Evolutionary conservation across 2,113 vertebrate genomes (phyloP).

Genomic region (Malurus cyaneus): DNA sequence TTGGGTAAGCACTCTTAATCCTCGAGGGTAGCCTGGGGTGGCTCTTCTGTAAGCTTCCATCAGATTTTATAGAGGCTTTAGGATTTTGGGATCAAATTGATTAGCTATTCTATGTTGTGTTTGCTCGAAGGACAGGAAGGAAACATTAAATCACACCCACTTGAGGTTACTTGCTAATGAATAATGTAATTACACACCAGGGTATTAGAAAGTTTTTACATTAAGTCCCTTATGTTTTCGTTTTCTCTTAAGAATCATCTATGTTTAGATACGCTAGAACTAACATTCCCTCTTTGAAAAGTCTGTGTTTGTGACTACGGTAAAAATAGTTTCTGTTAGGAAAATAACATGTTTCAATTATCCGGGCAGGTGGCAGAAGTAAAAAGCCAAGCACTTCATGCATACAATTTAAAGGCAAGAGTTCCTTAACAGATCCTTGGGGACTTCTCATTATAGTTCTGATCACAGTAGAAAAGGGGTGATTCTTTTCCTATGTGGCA

Average conservation of each 20-base stretch:
- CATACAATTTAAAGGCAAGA: neutral
- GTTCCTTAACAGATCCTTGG: neutral
- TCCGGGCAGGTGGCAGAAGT: neutral
- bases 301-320: neutral
- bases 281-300: neutral
- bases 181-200: slow-evolving; percentile 10
- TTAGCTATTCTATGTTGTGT: neutral
- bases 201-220: slow-evolving; percentile 13
- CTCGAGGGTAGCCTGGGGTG: neutral
- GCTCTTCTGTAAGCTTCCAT: neutral
- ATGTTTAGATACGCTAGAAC: neutral
- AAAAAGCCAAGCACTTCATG: neutral
- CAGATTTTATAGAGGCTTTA: neutral
- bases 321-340: neutral
- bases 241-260: slow-evolving; percentile 2
- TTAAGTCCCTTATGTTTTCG: slow-evolving; percentile 11
- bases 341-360: neutral
- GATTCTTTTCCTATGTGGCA: neutral
- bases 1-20: neutral
- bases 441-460: neutral
- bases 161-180: slow-evolving; percentile 42
- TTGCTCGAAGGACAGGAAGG: slow-evolving; percentile 1
- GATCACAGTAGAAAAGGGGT: neutral
- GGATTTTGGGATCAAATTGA: neutral
- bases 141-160: slow-evolving; percentile 23